These are phyloP conservation scores for Chironomus riparius DNA, from an alignment of 2,888 invertebrate species.

Conservation along the genomic window DNA sequence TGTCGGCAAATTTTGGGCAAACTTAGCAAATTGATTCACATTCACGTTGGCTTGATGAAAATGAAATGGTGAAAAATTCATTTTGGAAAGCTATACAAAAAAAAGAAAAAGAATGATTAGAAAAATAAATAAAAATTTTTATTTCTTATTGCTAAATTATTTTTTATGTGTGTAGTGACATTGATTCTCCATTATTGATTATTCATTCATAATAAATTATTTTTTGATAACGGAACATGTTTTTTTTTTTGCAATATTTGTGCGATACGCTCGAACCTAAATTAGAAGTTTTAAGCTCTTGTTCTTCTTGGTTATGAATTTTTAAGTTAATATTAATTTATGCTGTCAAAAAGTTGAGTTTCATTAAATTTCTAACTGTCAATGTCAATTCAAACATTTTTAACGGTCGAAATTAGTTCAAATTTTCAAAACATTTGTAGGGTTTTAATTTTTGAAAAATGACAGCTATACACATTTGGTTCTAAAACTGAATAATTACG, in stretches of 20 bases:
- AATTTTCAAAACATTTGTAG: too few species aligned
- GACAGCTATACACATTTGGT: too few species aligned
- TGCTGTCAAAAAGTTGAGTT: too few species aligned
- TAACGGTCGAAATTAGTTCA: too few species aligned
- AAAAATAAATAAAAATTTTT: background rate
- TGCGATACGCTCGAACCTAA: too few species aligned
- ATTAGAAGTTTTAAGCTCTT: too few species aligned
- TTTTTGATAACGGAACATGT: background rate
- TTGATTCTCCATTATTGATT: background rate
- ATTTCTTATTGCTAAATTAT: background rate
- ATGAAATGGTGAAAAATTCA: slow-evolving; percentile 67
- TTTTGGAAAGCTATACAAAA: slow-evolving; percentile 40
- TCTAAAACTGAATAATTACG: too few species aligned
- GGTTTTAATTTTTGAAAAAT: too few species aligned
- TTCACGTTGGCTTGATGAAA: slow-evolving; percentile 45
- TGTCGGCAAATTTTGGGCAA: slow-evolving; percentile 60
- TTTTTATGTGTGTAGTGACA: background rate
- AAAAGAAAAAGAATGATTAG: slow-evolving; percentile 23
- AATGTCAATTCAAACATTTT: too few species aligned
- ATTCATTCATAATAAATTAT: background rate
- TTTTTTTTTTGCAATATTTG: background rate
- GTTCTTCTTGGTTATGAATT: too few species aligned
- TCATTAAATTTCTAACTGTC: too few species aligned
- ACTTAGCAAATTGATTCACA: slow-evolving; percentile 56
- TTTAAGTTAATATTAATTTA: too few species aligned